Base-by-base conservation (phyloP, 2,797 vertebrate species). In the Scleropages formosus region DNA sequence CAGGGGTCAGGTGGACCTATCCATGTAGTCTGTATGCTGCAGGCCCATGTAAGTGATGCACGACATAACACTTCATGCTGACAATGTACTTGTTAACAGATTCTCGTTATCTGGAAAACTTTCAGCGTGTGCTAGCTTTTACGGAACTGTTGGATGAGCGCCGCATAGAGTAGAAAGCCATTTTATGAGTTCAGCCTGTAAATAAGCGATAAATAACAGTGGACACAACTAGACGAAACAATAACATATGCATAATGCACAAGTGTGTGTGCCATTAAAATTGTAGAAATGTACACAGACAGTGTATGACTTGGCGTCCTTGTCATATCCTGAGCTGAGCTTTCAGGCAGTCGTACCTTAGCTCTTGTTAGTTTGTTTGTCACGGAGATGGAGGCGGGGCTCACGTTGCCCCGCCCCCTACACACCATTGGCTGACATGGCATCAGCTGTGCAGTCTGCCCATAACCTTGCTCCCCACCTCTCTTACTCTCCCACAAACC, bases 371-470 rank as follows among this genome's bases (percentile, higher is more conserved):
- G 66, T 51, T 47, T 68, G 66, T 51, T 68, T 24, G 66, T 3
- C 51, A 39, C 46, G 4, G 20, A 47, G 44, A 51, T 15, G 51
- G 66, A 20, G 66, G 66, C 44, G 3, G 12, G 24, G 44, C 39
- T 47, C 39, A 26, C 11, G 20, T 18, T 20, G 47, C 51, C 51
- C 13, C 68, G 2, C 51, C 47, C 26, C 11, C 3, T 6, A 44
- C 12, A 3, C 10, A 65, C 49, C 27, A 49, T 67, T 67, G 65
- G 65, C 39, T 67, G 44, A 46, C 18, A n/a, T 20, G n/a, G 22
- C 64, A 67, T 67, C 44, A 47, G 64, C 31, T 67, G 65, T 68
- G 65, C 66, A 68, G 20, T 68, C 66, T 68, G 66, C n/a, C 39
- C 39, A 51, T 67, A 13, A 65, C 11, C n/a, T 49, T 68, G 46